These are phyloP conservation scores for Thunnus albacares DNA, from an alignment of 2,797 vertebrate species.

Conservation along the genomic window DNA sequence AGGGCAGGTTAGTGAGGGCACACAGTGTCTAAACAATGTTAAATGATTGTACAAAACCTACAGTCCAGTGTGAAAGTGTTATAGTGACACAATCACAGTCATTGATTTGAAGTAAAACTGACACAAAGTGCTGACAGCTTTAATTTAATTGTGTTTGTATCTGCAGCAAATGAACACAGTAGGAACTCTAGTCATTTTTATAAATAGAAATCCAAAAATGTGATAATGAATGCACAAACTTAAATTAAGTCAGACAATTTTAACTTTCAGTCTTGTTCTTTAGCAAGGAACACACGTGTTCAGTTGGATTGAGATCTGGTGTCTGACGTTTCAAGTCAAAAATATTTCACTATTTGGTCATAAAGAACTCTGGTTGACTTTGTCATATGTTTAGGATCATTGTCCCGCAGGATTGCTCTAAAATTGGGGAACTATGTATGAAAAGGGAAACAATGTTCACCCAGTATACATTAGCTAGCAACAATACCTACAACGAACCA, in stretches of 20 bases:
- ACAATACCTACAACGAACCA: background rate
- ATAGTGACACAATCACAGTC: background rate
- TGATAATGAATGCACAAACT: background rate
- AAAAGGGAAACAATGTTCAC: too few species aligned
- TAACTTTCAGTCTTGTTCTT: too few species aligned
- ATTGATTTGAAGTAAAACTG: background rate
- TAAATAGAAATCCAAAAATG: background rate
- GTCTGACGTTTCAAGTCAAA: too few species aligned
- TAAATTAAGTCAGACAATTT: background rate
- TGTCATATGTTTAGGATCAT: too few species aligned
- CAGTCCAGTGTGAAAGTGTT: background rate
- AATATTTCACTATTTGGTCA: too few species aligned
- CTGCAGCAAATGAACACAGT: background rate
- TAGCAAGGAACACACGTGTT: too few species aligned
- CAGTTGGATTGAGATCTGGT: background rate
- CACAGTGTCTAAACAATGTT: background rate
- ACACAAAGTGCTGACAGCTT: background rate
- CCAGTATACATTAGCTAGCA: background rate
- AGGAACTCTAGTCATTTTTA: background rate
- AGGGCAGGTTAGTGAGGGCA: conserved; percentile 16
- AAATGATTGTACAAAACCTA: background rate
- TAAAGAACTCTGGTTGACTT: too few species aligned
- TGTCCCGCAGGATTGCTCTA: too few species aligned
- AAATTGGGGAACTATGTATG: too few species aligned
- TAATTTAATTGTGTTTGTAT: background rate